A percentile compares a stretch with the other conserved stretches of the same genome.
These are phyloP conservation scores for Drosophila fulvimacula DNA, from an alignment of 2,888 invertebrate genomes.

Conservation along the genomic window DNA sequence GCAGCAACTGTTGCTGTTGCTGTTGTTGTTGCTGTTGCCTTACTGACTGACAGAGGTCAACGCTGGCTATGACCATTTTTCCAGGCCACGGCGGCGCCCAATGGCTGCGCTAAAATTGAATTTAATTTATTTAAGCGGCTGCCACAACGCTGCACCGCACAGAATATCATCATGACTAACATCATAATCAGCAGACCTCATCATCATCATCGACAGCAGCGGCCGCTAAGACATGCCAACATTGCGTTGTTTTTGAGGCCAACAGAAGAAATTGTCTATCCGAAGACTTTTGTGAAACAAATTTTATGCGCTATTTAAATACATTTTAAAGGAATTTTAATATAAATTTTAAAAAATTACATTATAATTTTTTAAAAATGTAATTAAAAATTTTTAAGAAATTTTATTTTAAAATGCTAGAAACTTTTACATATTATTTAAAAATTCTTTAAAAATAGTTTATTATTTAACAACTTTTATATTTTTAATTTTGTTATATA, in stretches of 20 bases:
- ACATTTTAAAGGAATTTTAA: no score
- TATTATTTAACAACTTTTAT: no score
- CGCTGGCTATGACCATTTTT: conserved; percentile 54
- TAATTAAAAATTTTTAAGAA: no score
- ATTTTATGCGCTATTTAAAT: background rate
- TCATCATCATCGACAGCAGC: conserved; percentile 7
- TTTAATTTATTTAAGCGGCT: conserved; percentile 71
- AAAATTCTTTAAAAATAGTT: no score
- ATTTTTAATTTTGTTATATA: no score
- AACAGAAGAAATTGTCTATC: background rate
- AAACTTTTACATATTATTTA: no score
- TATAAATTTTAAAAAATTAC: no score
- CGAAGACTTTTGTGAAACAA: background rate
- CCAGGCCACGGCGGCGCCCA: conserved; percentile 54
- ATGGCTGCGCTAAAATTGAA: conserved; percentile 68
- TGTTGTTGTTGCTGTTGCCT: conserved; percentile 21
- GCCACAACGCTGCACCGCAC: conserved; percentile 20
- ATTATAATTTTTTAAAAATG: no score
- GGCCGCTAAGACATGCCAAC: background rate
- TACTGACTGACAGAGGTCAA: conserved; percentile 59
- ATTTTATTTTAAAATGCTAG: no score
- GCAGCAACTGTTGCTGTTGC: background rate
- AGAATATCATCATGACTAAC: conserved; percentile 20
- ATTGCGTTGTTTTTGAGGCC: conserved; percentile 5
- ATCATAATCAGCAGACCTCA: conserved; percentile 6